Evolutionary conservation across 2,888 invertebrate genomes (phyloP).

Genomic region (Netelia virgata): DNA sequence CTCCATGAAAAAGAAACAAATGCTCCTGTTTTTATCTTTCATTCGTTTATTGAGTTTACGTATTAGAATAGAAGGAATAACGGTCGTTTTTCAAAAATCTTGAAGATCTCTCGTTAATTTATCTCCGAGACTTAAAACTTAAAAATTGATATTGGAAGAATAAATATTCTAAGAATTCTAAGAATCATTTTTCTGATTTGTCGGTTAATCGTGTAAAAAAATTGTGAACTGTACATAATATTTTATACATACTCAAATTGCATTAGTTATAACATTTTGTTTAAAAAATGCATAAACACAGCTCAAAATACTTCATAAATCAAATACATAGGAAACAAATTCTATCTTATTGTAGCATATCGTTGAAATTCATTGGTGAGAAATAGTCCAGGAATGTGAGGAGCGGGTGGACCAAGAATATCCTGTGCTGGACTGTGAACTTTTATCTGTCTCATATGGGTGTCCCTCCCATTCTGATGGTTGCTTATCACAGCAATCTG

Average conservation of each 20-base stretch:
- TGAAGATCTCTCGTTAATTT: not conserved
- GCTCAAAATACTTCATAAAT: conserved; percentile 40
- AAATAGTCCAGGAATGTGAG: conserved; percentile 91
- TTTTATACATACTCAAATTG: not conserved
- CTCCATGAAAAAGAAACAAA: not conserved
- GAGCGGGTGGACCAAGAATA: conserved; percentile 88
- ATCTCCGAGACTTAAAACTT: not conserved
- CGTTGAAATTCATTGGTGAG: conserved; percentile 93
- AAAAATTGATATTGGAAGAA: not conserved
- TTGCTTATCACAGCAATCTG: conserved; percentile 98
- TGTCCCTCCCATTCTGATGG: conserved; percentile 99
- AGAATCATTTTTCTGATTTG: not conserved
- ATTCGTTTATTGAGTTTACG: not conserved
- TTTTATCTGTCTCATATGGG: conserved; percentile 98
- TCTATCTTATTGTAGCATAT: conserved; percentile 92
- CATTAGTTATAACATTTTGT: conserved; percentile 18
- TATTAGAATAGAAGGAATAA: not conserved
- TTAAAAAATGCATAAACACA: conserved; percentile 3
- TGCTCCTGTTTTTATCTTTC: not conserved
- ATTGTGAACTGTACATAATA: conserved; percentile 1
- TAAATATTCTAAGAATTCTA: not conserved
- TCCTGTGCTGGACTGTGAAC: conserved; percentile 94
- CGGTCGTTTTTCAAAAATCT: not conserved
- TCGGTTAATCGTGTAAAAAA: not conserved
- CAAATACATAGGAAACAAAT: conserved; percentile 38